Conservation (phyloP, 2,888 invertebrate genomes). For the Volucella zonaria region DNA sequence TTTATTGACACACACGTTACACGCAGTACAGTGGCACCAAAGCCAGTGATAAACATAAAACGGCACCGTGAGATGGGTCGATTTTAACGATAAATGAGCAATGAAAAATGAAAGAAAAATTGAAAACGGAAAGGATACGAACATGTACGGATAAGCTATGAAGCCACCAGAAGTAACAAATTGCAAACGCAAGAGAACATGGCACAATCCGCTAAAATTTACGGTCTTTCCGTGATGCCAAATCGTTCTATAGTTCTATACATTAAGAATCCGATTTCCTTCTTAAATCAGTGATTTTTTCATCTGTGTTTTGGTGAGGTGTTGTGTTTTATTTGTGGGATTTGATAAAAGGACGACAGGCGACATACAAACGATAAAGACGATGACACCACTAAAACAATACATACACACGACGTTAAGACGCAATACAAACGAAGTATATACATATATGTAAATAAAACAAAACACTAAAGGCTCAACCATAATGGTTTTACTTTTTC, state of each 20-base stretch:
- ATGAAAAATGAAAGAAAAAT: conserved; percentile 20
- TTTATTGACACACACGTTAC: conserved; percentile 50
- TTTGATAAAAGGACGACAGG: too few relatives aligned
- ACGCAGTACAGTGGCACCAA: not conserved
- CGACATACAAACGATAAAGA: too few relatives aligned
- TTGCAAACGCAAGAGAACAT: conserved; percentile 30
- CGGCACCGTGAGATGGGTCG: not conserved
- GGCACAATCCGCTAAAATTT: conserved; percentile 38
- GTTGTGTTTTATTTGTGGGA: too few relatives aligned
- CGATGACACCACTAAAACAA: too few relatives aligned
- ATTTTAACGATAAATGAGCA: conserved; percentile 36
- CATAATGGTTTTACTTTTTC: too few relatives aligned
- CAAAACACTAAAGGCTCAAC: too few relatives aligned
- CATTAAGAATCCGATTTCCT: not conserved
- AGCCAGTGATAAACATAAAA: conserved; percentile 30
- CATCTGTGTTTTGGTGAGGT: too few relatives aligned
- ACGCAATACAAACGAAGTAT: too few relatives aligned
- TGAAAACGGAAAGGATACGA: conserved; percentile 34
- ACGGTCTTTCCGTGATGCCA: conserved; percentile 20
- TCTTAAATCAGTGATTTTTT: too few relatives aligned
- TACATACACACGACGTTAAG: too few relatives aligned
- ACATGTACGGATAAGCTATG: not conserved
- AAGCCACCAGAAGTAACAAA: conserved; percentile 35
- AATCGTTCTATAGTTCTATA: too few relatives aligned
- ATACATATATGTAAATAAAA: too few relatives aligned